Base-by-base conservation (phyloP, 2,113 vertebrate genomes). In the Paralichthys olivaceus region DNA sequence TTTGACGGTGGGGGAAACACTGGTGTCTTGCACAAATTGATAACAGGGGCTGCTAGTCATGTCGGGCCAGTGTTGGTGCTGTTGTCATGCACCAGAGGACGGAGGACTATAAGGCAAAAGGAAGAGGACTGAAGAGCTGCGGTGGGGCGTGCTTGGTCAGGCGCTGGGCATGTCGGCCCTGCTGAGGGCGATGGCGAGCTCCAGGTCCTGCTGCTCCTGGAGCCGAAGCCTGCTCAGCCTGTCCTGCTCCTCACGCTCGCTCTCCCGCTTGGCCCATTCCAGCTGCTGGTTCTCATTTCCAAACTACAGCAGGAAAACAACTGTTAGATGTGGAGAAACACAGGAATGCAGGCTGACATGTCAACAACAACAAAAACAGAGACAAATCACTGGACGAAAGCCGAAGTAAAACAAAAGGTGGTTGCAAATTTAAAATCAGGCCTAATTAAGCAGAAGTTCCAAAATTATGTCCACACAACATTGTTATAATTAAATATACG, bases 261-360 rank as follows among this genome's bases (percentile, higher is more conserved):
- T 97, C 94, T 98, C 98, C 1, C 94, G 90, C 89, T 97, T 98
- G 56, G 96, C 97, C 98, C 97, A 98, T 0, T 96, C 96, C 94
- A 99, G 92, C 93, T 98, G 96, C 92, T 97, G 96, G 2, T 91
- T 95, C 91, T 99, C 98, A 96, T 92, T 98, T 95, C 96, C 96
- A 95, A 97, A 95, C 98, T 98, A 43, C 15, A 74, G 45, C 73
- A 34, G 11, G 69, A 43, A 57, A 37, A 72, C 45, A 69, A 28
- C 76, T 5, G 65, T 69, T 66, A 85, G 69, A 87, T 22, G 28
- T 7, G 43, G n/a, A 64, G 13, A 34, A 29, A 57, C 0, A 4
- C 54, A 54, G 25, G 37, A 20, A 68, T 15, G 37, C 13, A 22
- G 28, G 13, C 59, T 65, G 25, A 59, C 29, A 69, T 13, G n/a